These are phyloP conservation scores for Lichenostomus cassidix DNA, from an alignment of 2,113 vertebrate genomes.

Conservation along the genomic window DNA sequence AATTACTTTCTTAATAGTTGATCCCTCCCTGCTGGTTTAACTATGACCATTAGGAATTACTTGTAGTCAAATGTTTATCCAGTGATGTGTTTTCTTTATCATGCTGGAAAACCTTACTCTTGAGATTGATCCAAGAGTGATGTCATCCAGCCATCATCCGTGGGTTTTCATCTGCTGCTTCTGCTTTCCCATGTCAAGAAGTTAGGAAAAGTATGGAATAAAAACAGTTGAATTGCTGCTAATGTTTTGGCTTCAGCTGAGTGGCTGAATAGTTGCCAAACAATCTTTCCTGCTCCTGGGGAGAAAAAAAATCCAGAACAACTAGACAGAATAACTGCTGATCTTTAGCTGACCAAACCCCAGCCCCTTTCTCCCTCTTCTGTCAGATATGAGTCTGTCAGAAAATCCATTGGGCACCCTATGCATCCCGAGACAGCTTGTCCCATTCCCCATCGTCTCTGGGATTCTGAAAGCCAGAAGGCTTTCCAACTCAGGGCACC, in stretches of 20 bases:
- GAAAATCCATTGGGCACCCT: background rate
- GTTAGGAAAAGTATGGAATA: background rate
- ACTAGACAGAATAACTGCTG: background rate
- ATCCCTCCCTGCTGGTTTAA: constrained; percentile 17
- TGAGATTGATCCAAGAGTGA: constrained; percentile 35
- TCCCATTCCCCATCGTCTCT: background rate
- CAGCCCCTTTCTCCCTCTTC: background rate
- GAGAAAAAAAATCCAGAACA: background rate
- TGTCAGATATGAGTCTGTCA: background rate
- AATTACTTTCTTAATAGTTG: background rate
- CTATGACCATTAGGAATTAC: constrained; percentile 22
- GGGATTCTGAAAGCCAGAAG: background rate
- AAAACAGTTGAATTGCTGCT: background rate
- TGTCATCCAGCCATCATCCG: background rate
- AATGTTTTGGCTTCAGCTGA: background rate
- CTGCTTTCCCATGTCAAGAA: constrained; percentile 23
- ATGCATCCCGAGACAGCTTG: background rate
- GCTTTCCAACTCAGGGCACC: background rate
- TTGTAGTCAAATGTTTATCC: constrained; percentile 29
- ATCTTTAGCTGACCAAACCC: background rate
- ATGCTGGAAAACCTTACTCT: constrained; percentile 11
- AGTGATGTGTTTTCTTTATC: constrained; percentile 43
- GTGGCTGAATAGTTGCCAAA: background rate
- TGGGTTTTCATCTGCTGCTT: constrained; percentile 8
- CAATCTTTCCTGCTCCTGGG: background rate